These are phyloP conservation scores for Sylvilagus floridanus DNA, from an alignment of 2,797 vertebrate species.

Conservation along the genomic window DNA sequence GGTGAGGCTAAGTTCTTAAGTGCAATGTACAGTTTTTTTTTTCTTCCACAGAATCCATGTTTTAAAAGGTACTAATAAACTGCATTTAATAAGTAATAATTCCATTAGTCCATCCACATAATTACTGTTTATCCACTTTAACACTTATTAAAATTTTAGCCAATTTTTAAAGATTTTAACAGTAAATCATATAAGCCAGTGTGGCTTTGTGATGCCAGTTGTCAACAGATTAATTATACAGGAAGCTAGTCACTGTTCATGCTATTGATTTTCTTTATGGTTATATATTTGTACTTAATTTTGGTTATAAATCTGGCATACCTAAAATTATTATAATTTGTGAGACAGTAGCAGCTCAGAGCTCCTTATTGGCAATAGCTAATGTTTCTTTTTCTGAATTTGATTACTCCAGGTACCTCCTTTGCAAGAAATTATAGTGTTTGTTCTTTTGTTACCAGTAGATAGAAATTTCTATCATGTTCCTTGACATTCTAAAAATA, in stretches of 20 bases:
- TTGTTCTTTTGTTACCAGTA: conserved; percentile 43
- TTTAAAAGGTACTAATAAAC: conserved; percentile 55
- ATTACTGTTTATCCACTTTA: background rate
- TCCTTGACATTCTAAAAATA: conserved; percentile 5
- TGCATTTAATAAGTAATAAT: conserved; percentile 44
- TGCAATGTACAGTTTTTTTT: conserved; percentile 1
- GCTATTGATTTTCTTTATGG: background rate
- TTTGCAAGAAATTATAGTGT: background rate
- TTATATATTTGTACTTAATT: background rate
- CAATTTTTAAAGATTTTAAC: background rate
- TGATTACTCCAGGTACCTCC: background rate
- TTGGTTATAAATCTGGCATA: background rate
- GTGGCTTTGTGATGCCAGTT: background rate
- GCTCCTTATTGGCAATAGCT: background rate
- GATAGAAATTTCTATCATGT: background rate
- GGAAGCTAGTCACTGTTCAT: background rate
- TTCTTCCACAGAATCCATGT: background rate
- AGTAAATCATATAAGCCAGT: background rate
- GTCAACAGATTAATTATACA: background rate
- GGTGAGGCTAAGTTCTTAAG: conserved; percentile 86
- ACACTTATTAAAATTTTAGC: background rate
- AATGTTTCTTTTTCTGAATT: background rate
- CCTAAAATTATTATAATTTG: background rate
- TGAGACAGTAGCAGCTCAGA: background rate
- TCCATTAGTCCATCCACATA: background rate